phyloP scores from a whole-genome alignment of 2,113 vertebrate species.

The Equus przewalskii region DNA sequence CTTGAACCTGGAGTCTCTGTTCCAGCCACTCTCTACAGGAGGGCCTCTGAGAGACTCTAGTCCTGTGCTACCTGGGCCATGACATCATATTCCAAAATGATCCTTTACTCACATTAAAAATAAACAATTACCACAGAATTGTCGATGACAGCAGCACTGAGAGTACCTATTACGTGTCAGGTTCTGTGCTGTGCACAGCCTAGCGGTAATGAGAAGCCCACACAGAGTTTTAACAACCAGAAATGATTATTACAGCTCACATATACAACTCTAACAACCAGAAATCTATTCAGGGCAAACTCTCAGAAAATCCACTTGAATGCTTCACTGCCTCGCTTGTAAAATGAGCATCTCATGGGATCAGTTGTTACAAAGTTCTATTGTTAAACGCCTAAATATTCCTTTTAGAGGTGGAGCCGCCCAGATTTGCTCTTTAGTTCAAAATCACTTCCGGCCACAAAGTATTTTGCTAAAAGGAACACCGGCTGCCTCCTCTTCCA shows the following conservation, averaged over 20 bases:
- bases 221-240: background rate
- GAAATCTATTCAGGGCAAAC: background rate
- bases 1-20: background rate
- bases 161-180: background rate
- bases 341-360: background rate
- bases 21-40: background rate
- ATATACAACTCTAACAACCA: background rate
- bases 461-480: background rate
- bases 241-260: background rate
- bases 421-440: background rate
- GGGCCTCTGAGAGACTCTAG: background rate
- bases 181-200: background rate
- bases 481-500: background rate
- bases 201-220: background rate
- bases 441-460: background rate
- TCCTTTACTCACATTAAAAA: background rate
- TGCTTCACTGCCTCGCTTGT: constrained; percentile 16
- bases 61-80: background rate
- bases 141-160: background rate
- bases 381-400: background rate
- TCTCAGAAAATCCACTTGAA: background rate
- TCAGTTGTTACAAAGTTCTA: background rate
- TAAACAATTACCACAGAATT: background rate
- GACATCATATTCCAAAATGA: background rate
- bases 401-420: background rate